A percentile compares a stretch with the other conserved stretches of the same genome.
phyloP scores from a whole-genome alignment of 2,113 vertebrate genomes.

The Varanus komodoensis region DNA sequence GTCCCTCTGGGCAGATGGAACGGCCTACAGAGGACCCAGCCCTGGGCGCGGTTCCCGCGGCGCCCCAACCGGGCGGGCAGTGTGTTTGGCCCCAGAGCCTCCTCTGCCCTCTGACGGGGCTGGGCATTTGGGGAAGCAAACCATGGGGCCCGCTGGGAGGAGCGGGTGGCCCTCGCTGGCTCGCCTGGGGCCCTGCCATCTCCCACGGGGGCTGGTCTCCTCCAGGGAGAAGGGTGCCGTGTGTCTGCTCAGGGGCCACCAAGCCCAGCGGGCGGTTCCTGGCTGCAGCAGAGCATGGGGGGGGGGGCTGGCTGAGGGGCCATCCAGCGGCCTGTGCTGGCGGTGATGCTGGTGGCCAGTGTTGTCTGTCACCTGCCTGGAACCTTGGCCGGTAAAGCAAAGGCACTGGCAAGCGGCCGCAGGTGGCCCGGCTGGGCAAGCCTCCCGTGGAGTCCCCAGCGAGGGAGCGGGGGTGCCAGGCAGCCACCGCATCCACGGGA shows the following conservation, averaged over 20 bases:
- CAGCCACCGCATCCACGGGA: not conserved
- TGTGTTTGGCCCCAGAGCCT: no score
- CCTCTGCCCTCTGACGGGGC: no score
- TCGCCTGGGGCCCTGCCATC: no score
- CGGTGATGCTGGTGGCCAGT: no score
- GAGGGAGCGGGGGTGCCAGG: not conserved
- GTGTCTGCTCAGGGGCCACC: not conserved
- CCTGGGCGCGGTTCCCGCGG: not conserved
- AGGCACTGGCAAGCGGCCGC: constrained; percentile 28
- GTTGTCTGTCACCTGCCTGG: not conserved
- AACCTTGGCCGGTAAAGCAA: constrained; percentile 46
- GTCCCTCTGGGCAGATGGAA: not conserved
- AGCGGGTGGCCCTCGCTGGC: no score
- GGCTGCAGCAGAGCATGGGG: not conserved
- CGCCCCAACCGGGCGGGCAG: no score
- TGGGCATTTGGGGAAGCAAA: not conserved
- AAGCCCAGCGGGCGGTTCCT: not conserved
- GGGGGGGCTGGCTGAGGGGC: no score
- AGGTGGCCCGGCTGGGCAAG: constrained; percentile 11
- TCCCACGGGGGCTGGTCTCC: no score
- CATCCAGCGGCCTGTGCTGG: not conserved
- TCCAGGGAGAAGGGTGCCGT: not conserved
- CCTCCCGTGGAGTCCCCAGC: constrained; percentile 30
- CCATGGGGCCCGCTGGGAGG: no score
- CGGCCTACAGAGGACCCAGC: not conserved